Conservation (phyloP, 1,140 invertebrate species). For the Zaprionus ornatus region DNA sequence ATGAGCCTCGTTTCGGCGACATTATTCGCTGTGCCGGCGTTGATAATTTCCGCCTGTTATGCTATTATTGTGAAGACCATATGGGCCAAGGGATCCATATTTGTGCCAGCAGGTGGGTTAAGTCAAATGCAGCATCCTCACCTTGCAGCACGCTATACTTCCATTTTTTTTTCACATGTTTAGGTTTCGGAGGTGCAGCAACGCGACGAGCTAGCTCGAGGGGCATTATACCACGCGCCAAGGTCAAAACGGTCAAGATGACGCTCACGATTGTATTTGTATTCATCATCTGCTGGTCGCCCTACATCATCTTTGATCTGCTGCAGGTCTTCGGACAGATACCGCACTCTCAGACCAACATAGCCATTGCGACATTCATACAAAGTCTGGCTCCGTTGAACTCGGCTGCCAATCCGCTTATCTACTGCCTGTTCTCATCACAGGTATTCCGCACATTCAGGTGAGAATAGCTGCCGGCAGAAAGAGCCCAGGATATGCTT, state of each 20-base stretch:
- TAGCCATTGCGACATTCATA: conserved; percentile 95
- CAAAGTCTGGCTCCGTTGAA: conserved; percentile 96
- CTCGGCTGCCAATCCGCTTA: conserved; percentile 96
- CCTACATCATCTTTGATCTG: conserved; percentile 96
- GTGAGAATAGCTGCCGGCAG: conserved; percentile 85
- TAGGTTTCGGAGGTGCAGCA: conserved; percentile 85
- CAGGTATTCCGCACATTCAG: conserved; percentile 93
- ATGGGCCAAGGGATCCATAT: conserved; percentile 90
- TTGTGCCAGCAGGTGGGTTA: conserved; percentile 84
- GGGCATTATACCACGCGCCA: conserved; percentile 96
- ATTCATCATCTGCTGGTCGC: conserved; percentile 97
- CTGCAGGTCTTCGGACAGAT: conserved; percentile 95
- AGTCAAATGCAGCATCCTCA: not conserved
- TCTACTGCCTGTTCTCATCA: conserved; percentile 97
- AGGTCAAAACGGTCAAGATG: conserved; percentile 99
- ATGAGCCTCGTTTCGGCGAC: conserved; percentile 92
- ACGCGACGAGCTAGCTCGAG: conserved; percentile 89
- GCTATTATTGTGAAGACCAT: conserved; percentile 96
- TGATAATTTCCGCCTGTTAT: conserved; percentile 96
- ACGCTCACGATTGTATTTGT: conserved; percentile 98
- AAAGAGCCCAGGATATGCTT: not conserved
- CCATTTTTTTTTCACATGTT: no score
- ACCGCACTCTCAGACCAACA: conserved; percentile 90
- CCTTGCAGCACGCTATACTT: no score
- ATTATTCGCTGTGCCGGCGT: conserved; percentile 93